Conservation (phyloP, 2,888 invertebrate species). For the Alitta virens region DNA sequence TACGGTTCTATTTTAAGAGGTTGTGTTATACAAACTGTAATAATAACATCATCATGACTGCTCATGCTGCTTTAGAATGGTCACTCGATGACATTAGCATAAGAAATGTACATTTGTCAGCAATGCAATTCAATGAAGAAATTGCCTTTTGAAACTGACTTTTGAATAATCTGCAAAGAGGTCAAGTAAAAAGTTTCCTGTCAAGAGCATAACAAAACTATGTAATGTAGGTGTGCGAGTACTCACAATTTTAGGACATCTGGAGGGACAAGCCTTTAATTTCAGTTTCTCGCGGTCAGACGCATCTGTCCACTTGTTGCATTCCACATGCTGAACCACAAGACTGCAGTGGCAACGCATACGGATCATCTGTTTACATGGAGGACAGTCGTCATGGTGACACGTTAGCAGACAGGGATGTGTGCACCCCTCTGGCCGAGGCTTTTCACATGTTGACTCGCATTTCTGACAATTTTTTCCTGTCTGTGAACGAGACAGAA, state of each 20-base stretch:
- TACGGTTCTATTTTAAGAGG: no score
- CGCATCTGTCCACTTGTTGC: slow-evolving; percentile 66
- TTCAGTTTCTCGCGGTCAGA: slow-evolving; percentile 55
- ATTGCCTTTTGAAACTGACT: no score
- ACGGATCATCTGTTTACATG: slow-evolving; percentile 64
- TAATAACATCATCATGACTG: no score
- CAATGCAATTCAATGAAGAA: no score
- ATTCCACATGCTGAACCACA: slow-evolving; percentile 73
- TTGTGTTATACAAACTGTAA: no score
- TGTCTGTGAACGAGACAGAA: slow-evolving; percentile 41
- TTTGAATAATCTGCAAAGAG: no score
- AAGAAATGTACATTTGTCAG: no score
- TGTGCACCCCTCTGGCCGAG: slow-evolving; percentile 67
- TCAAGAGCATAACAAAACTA: no score
- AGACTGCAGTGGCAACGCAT: slow-evolving; percentile 79
- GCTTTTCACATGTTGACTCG: slow-evolving; percentile 44
- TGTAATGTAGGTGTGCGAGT: no score
- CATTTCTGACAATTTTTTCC: slow-evolving; percentile 53
- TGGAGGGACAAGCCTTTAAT: slow-evolving; percentile 72
- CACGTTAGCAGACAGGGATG: slow-evolving; percentile 69
- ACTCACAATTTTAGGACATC: slow-evolving; percentile 78
- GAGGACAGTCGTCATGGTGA: slow-evolving; percentile 69
- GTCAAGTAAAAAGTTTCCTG: no score
- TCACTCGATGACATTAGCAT: no score
- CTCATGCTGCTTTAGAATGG: no score